A percentile compares a stretch with the other conserved stretches of the same genome.
Evolutionary conservation across 2,113 vertebrate genomes (phyloP).

Genomic region (Leiothrix lutea): DNA sequence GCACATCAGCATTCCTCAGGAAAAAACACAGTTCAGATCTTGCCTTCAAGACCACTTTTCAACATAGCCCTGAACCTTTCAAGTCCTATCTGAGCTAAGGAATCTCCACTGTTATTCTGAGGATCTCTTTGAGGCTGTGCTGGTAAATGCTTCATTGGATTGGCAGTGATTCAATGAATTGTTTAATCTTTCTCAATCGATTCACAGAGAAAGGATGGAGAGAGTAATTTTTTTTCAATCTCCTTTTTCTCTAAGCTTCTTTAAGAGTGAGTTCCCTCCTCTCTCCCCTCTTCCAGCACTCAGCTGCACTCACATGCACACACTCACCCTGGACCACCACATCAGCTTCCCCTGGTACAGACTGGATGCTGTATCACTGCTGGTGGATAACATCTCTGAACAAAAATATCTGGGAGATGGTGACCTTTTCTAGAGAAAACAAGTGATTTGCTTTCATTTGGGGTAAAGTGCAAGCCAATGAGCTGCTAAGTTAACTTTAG

Average conservation of each 20-base stretch:
- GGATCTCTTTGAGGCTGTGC: neutral
- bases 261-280: neutral
- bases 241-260: neutral
- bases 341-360: neutral
- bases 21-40: neutral
- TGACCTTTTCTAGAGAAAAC: neutral
- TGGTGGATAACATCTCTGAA: neutral
- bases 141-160: neutral
- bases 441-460: neutral
- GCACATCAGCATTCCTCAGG: neutral
- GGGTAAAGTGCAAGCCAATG: neutral
- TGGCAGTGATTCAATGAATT: constrained; percentile 44
- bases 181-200: constrained; percentile 37
- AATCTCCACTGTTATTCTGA: neutral
- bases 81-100: neutral
- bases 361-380: neutral
- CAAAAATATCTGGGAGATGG: neutral
- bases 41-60: neutral
- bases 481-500: neutral
- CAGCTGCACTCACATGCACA: neutral
- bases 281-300: neutral
- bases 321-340: neutral
- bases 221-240: neutral
- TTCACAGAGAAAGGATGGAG: neutral
- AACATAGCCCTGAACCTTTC: neutral